Percentiles rank a stretch among this genome's conserved stretches.
Evolutionary conservation across 1,140 invertebrate species (phyloP).

Genomic region (Schlechtendalia chinensis): DNA sequence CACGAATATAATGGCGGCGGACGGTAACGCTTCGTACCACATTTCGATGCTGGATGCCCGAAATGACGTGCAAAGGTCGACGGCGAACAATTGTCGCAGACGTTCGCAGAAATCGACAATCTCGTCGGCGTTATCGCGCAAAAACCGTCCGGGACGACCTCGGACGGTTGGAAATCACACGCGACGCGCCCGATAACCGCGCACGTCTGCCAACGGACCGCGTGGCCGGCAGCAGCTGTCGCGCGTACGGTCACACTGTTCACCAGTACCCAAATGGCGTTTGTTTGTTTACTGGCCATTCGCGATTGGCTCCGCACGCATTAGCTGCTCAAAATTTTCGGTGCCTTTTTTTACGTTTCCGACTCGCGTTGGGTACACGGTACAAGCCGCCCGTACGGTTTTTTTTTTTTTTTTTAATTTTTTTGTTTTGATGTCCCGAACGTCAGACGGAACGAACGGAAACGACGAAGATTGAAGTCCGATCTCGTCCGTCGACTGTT

Average conservation of each 20-base stretch:
- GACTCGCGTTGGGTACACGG: constrained; percentile 5
- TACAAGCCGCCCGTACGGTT: not conserved
- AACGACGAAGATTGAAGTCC: too few species aligned
- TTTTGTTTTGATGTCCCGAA: too few species aligned
- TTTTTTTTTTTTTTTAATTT: not conserved
- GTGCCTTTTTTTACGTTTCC: constrained; percentile 31
- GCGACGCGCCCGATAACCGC: not conserved
- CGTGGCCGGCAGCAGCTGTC: not conserved
- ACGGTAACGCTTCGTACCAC: constrained; percentile 45
- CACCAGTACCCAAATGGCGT: constrained; percentile 44
- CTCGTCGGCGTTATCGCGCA: not conserved
- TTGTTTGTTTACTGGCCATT: constrained; percentile 48
- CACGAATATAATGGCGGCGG: constrained; percentile 18
- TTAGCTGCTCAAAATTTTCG: constrained; percentile 44
- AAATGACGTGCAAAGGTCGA: too few species aligned
- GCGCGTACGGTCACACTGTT: constrained; percentile 33
- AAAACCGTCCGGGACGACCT: too few species aligned
- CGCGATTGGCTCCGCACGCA: constrained; percentile 28
- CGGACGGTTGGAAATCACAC: not conserved
- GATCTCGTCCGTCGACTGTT: not conserved
- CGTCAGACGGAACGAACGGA: too few species aligned
- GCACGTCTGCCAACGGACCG: not conserved
- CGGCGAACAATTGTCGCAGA: too few species aligned
- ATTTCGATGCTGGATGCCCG: too few species aligned
- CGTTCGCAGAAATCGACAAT: too few species aligned